Base-by-base conservation (phyloP, 2,888 invertebrate genomes). In the Pyrgus malvae region DNA sequence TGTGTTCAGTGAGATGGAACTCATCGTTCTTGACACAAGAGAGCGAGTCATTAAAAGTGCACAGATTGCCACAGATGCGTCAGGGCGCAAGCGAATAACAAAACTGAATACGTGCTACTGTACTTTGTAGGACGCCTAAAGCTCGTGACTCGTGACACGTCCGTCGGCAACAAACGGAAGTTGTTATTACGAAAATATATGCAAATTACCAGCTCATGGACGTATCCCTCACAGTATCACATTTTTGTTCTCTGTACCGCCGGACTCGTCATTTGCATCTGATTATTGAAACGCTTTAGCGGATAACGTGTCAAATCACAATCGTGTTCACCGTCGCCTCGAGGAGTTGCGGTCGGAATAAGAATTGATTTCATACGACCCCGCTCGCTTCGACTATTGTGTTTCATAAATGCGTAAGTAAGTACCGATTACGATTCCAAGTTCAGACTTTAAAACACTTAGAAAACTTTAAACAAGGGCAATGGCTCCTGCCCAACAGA, bases 131-230 rank as follows among this genome's bases (percentile, higher is more conserved):
- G 33, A 7, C 17, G 37, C 38, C 2, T 19, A 19, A 3, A 31
- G 19, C 12, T 45, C 48, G 45, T 66, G 61, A 16, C 23, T 74
- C 80, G 78, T 82, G 81, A 80, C 79, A 81, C 74, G 74, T 74
- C 75, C 76, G 71, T 67, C 67, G 65, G 70, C 63, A 73, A 66
- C 68, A 72, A 78, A 81, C 84, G 87, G 87, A 88, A 85, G 85
- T 83, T 77, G 68, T 79, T 83, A 83, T 83, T 81, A 82, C 78
- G 77, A 82, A 84, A 87, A 85, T 86, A 74, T 83, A 86, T 87
- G 86, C 77, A 87, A 84, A 88, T 83, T 76, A 76, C 72, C 68
- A 71, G 68, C 74, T 80, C 76, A 76, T 70, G 77, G 74, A 79
- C 79, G 74, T 75, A 79, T 76, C 73, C 78, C 71, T 74, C 74